Evolutionary conservation across 2,797 vertebrate genomes (phyloP).

Genomic region (Eurystomus glaucurus): DNA sequence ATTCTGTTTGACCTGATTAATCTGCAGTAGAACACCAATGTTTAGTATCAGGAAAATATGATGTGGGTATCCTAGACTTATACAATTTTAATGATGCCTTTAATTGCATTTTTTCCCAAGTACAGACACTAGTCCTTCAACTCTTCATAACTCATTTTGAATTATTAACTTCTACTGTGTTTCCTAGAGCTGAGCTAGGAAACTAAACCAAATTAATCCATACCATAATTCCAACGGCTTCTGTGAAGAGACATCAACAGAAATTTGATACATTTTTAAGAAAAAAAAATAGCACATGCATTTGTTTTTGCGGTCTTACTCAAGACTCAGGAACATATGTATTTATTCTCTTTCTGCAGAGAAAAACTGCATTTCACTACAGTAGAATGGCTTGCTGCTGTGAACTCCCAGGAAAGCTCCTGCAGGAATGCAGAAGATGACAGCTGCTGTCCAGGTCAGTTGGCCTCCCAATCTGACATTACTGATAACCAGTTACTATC

Average conservation of each 20-base stretch:
- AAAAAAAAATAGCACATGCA: not conserved
- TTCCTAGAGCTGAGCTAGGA: not conserved
- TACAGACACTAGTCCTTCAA: not conserved
- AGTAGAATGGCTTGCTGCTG: not conserved
- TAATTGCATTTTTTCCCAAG: not conserved
- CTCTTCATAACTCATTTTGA: not conserved
- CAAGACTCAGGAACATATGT: not conserved
- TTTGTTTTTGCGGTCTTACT: not conserved
- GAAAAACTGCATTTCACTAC: fast-evolving
- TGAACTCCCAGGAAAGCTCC: not conserved
- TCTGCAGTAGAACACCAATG: not conserved
- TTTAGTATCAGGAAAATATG: not conserved
- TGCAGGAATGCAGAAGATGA: not conserved
- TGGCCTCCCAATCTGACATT: not conserved
- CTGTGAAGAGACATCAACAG: not conserved
- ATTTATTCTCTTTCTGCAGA: not conserved
- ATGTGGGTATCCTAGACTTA: not conserved
- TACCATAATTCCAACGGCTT: not conserved
- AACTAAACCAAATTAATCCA: not conserved
- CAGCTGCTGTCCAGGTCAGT: not conserved
- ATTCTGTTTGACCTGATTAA: not conserved
- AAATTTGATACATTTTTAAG: not conserved
- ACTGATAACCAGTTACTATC: not conserved
- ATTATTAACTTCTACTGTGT: not conserved
- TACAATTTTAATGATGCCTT: not conserved